Evolutionary conservation across 1,140 invertebrate species (phyloP).

Genomic region (Bombus superbus): DNA sequence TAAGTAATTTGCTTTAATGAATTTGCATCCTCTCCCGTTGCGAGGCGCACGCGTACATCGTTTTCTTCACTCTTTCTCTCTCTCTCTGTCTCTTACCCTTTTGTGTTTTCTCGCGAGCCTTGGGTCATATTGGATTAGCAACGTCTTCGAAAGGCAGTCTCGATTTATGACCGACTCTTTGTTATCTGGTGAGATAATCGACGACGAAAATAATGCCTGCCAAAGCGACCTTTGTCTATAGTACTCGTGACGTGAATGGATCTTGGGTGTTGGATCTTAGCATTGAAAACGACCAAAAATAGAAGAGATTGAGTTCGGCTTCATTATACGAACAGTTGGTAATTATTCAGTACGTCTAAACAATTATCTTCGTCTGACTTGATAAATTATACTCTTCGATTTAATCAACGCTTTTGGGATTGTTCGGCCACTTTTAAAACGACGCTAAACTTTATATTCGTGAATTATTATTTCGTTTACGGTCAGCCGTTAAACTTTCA

Average conservation of each 20-base stretch:
- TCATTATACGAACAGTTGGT: no score
- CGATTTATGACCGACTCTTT: slow-evolving; percentile 27
- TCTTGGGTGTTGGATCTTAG: no score
- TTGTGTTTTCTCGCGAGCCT: not conserved
- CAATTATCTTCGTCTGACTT: no score
- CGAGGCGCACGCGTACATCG: not conserved
- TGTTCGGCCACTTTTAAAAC: no score
- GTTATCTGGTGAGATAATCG: not conserved
- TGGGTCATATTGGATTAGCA: not conserved
- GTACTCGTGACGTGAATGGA: not conserved
- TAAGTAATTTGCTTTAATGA: slow-evolving; percentile 70
- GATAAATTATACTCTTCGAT: no score
- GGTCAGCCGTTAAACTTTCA: not conserved
- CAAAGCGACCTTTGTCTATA: no score
- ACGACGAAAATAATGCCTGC: not conserved
- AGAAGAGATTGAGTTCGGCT: no score
- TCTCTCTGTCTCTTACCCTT: not conserved
- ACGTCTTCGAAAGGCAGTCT: not conserved
- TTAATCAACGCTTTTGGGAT: no score
- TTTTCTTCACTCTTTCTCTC: not conserved
- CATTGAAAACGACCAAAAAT: no score
- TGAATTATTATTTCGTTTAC: no score
- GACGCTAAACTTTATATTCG: no score
- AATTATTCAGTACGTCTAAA: no score
- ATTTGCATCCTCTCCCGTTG: slow-evolving; percentile 55